Evolutionary conservation across 1,140 invertebrate species (phyloP), one percentile per base, ranked within the genome.

Genomic region (Oryctes rhinoceros): DNA sequence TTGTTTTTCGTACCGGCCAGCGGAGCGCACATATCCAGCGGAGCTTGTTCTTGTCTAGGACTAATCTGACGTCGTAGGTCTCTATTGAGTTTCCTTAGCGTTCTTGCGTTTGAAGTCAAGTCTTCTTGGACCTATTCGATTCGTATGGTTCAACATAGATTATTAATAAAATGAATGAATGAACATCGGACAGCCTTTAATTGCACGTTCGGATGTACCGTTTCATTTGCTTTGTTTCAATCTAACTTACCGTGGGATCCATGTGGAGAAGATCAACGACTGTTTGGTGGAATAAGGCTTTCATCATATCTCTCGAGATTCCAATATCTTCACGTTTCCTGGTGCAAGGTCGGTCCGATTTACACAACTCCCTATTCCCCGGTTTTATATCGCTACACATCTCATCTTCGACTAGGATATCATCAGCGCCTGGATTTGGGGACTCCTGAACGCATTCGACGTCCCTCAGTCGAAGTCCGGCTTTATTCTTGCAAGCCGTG

Each of bases 401-500:
- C 9, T 82, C 76, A 37, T 89, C 86, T 75, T 90, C 88, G 1
- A 88, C 83, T 11, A 89, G 85, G n/a, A 88, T 85, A 62, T 89
- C 88, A 59, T 90, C 89, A 4, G 84, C 86, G 4, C 87, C 88
- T 0, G 81, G 13, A 39, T 82, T 86, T 0, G 88, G 85, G 11
- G 85, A 84, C 79, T 89, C 87, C 79, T 85, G 84, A 0, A 90
- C 86, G 78, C 90, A 91, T 62, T 90, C 88, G n/a, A 90, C 88
- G 74, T 86, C 86, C 5, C 90, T 85, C 47, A 82, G 85, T 48
- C 83, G 83, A 0, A 85, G 81, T 5, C 90, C 90, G n/a, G 86
- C 85, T 82, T 87, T 87, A 35, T 86, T 86, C 65, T 88, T 86
- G 81, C 90, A 90, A 4, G 89, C 89, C 65, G 83, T 87, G 81